phyloP scores from a whole-genome alignment of 2,113 vertebrate species.

The Bungarus multicinctus region DNA sequence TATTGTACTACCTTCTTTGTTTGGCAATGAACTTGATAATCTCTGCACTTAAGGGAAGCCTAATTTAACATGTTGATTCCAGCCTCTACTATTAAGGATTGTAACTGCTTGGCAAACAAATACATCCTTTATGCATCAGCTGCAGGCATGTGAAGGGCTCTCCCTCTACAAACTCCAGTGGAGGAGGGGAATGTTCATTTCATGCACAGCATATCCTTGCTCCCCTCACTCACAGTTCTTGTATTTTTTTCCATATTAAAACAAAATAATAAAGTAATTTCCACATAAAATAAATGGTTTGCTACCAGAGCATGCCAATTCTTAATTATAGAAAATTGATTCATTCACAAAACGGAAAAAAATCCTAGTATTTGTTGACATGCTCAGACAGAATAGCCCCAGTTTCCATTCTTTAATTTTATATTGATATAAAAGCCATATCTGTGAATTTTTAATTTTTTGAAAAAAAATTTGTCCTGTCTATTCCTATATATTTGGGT shows the following conservation, averaged over 20 bases:
- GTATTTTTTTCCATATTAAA: neutral
- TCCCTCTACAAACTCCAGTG: constrained; percentile 66
- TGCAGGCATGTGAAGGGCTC: constrained; percentile 74
- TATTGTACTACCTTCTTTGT: constrained; percentile 62
- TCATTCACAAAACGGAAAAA: neutral
- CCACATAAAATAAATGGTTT: neutral
- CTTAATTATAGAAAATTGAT: neutral
- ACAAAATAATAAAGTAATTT: constrained; percentile 10
- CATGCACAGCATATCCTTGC: constrained; percentile 57
- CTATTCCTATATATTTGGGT: too few relatives aligned
- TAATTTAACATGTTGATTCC: constrained; percentile 76
- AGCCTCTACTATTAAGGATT: constrained; percentile 73
- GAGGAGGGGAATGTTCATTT: constrained; percentile 62
- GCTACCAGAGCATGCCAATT: neutral
- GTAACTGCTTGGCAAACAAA: constrained; percentile 66
- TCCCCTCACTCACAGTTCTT: neutral
- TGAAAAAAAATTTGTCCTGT: neutral
- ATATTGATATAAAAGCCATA: neutral
- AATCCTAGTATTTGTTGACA: neutral
- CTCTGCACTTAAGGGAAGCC: constrained; percentile 71
- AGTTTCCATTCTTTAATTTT: neutral
- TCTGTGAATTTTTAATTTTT: neutral
- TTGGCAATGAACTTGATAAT: constrained; percentile 72
- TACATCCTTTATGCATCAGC: constrained; percentile 74
- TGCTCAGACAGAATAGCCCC: neutral